Conservation (phyloP, 2,888 invertebrate genomes). For the Seira musarum region DNA sequence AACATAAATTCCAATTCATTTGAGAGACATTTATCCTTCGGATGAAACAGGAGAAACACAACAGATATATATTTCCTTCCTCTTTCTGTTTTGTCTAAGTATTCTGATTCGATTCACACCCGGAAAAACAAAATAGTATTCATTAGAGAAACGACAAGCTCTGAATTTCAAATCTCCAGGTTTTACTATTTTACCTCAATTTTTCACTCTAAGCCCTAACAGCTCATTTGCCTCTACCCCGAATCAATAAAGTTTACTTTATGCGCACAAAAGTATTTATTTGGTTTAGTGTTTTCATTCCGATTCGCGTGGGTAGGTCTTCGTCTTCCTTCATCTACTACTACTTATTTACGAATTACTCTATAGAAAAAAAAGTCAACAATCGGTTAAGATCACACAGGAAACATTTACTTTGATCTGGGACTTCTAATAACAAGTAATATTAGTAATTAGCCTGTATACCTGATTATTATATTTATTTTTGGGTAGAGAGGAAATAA, state of each 20-base stretch:
- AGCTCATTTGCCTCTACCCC: not conserved
- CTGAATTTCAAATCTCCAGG: not conserved
- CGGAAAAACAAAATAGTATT: not conserved
- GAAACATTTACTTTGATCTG: constrained; percentile 54
- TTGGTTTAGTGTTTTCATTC: not conserved
- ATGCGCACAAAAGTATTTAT: not conserved
- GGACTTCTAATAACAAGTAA: constrained; percentile 50
- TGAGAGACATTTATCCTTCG: not conserved
- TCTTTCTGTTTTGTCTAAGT: not conserved
- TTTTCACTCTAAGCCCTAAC: too few relatives aligned
- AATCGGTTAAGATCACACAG: constrained; percentile 46
- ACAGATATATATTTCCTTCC: not conserved
- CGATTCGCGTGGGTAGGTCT: not conserved
- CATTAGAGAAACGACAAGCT: not conserved
- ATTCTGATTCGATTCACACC: not conserved
- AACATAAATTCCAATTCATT: constrained; percentile 39
- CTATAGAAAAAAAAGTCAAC: constrained; percentile 26
- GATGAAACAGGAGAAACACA: not conserved
- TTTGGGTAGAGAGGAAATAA: constrained; percentile 19
- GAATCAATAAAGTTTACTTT: not conserved
- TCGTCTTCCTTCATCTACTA: not conserved
- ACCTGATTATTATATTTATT: constrained; percentile 43
- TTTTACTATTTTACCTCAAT: not conserved
- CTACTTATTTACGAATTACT: too few relatives aligned
- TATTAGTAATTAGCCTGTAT: constrained; percentile 45